Evolutionary conservation across 2,888 invertebrate species (phyloP), one percentile per base, ranked within the genome.

Genomic region (Rhingia campestris): DNA sequence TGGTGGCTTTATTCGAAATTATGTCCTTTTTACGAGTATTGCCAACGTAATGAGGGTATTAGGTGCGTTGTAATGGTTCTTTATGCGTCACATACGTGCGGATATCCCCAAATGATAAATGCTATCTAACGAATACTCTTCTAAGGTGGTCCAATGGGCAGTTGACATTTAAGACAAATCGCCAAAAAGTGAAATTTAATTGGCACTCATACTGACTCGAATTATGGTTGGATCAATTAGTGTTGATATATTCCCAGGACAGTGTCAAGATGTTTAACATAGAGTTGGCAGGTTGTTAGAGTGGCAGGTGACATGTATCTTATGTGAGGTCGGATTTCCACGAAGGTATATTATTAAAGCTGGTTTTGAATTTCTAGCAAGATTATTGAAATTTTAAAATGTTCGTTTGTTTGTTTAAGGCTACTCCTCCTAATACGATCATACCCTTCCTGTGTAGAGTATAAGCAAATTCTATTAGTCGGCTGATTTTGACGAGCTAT

Each of bases 11-110:
- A 69, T 69, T 63, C 66, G 30, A 77, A 77, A 35, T 77, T 58
- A 82, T 82, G 67, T 74, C 69, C 63, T 67, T 77, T 82, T 77
- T 81, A 75, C 58, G 64, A 79, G 58, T 30, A 63, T 47, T 64
- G 73, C 64, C 67, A 73, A 69, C 73, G 56, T 82, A 82, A 82
- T 82, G 73, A 79, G 63, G 73, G 77, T 53, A 82, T 79, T 82
- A 74, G 73, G 58, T 47, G 45, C 63, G 51, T 43, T 72, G 49
- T 72, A 76, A 81, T 72, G 66, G 61, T 72, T 56, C 49, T 76
- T 75, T 69, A 69, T 63, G 51, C 43, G 12, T 30, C 49, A 45
- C 61, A 39, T 64, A 45, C 63, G 32, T 67, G 43, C 30, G 47
- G 61, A 72, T 72, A 54, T 66, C 54, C 54, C 61, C 22, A 59